These are phyloP conservation scores for Myotis planiceps DNA, from an alignment of 2,797 vertebrate genomes.

Conservation along the genomic window DNA sequence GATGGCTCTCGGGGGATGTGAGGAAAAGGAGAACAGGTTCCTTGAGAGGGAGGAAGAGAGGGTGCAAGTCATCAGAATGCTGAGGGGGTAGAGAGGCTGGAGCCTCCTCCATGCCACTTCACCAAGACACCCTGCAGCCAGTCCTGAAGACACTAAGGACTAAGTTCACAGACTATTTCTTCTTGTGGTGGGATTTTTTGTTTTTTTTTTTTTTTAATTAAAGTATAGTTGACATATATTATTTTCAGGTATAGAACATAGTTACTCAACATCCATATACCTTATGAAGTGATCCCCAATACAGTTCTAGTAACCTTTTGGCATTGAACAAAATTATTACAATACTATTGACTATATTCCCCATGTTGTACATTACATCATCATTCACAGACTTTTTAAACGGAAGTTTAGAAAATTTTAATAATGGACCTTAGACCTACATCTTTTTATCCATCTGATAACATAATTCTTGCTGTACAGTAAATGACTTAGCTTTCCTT, in stretches of 20 bases:
- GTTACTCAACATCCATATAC: neutral
- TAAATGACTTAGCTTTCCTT: neutral
- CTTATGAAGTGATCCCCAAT: neutral
- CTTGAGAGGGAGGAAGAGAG: neutral
- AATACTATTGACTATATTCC: neutral
- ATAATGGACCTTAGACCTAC: neutral
- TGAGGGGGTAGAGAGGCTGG: neutral
- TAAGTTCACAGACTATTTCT: neutral
- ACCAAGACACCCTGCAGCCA: neutral
- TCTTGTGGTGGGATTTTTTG: neutral
- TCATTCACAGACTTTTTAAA: neutral
- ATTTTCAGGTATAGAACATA: neutral
- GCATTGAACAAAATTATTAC: neutral
- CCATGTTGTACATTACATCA: neutral
- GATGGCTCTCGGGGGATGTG: neutral
- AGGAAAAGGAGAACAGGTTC: neutral
- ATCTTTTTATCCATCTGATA: neutral
- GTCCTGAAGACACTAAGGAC: neutral
- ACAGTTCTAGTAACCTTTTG: neutral
- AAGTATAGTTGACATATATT: neutral
- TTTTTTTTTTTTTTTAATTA: neutral
- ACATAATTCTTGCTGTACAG: neutral
- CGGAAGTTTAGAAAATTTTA: neutral
- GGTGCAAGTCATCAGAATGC: neutral
- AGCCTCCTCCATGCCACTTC: rapidly evolving